Conservation (phyloP, 2,113 vertebrate species). For the Campylomormyrus tamandua region DNA sequence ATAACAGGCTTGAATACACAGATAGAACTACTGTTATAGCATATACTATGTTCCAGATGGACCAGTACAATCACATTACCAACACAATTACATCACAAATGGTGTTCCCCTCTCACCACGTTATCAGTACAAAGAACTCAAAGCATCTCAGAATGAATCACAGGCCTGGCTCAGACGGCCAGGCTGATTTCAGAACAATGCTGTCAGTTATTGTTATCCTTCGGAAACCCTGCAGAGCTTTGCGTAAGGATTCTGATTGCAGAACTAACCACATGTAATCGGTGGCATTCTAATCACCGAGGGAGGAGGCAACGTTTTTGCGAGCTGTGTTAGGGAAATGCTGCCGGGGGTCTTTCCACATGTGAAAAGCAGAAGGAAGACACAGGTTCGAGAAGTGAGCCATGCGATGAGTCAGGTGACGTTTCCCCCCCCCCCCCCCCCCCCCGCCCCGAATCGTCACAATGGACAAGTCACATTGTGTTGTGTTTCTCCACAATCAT, state of each 20-base stretch:
- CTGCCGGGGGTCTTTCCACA: constrained; percentile 26
- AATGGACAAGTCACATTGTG: constrained; percentile 27
- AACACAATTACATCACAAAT: not conserved
- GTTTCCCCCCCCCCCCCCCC: constrained; percentile 35
- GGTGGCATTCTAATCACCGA: not conserved
- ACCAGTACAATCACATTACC: not conserved
- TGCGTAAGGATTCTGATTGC: not conserved
- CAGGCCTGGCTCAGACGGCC: not conserved
- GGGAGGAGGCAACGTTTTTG: not conserved
- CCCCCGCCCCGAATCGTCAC: constrained; percentile 28
- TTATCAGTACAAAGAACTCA: not conserved
- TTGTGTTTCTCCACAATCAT: not conserved
- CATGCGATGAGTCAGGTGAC: constrained; percentile 30
- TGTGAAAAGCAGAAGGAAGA: constrained; percentile 49
- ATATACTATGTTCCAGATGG: not conserved
- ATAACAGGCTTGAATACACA: not conserved
- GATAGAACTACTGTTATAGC: not conserved
- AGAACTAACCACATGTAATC: not conserved
- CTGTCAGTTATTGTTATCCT: not conserved
- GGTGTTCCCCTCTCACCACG: not conserved
- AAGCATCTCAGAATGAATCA: not conserved
- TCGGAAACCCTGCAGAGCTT: not conserved
- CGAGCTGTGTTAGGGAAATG: not conserved
- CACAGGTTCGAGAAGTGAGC: constrained; percentile 42
- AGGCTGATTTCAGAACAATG: not conserved